Evolutionary conservation across 92 coral and sea anemone species (phyloP).

Genomic region (Epizoanthus scotinus): DNA sequence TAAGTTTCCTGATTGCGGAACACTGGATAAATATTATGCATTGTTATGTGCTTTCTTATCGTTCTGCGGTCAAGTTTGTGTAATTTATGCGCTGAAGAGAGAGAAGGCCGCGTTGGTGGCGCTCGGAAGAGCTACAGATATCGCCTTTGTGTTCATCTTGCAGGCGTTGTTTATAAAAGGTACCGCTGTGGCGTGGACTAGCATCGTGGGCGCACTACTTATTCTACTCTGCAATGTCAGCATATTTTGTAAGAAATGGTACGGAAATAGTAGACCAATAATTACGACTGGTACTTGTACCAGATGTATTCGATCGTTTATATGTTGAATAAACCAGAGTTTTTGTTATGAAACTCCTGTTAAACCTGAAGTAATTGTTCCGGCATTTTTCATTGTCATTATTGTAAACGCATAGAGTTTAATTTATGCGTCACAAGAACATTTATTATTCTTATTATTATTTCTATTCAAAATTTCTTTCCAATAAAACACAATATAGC

Average conservation of each 20-base stretch:
- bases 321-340: not conserved
- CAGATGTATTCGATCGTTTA: not conserved
- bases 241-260: conserved; percentile 52
- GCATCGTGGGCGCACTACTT: conserved; percentile 66
- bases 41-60: conserved; percentile 38
- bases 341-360: no score
- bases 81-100: conserved; percentile 49
- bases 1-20: conserved; percentile 51
- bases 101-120: conserved; percentile 69
- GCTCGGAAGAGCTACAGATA: conserved; percentile 65
- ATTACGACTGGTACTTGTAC: conserved; percentile 9
- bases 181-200: conserved; percentile 48
- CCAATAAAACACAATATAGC: no score
- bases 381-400: no score
- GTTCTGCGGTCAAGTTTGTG: conserved; percentile 48
- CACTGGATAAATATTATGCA: conserved; percentile 38
- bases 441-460: no score
- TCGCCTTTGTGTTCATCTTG: conserved; percentile 62
- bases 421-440: no score
- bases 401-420: no score
- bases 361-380: no score
- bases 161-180: conserved; percentile 53
- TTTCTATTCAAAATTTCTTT: no score
- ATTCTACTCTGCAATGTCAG: conserved; percentile 62
- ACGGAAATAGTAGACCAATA: not conserved